phyloP scores from a whole-genome alignment of 1,140 invertebrate species.

The Brachionus rotundiformis region DNA sequence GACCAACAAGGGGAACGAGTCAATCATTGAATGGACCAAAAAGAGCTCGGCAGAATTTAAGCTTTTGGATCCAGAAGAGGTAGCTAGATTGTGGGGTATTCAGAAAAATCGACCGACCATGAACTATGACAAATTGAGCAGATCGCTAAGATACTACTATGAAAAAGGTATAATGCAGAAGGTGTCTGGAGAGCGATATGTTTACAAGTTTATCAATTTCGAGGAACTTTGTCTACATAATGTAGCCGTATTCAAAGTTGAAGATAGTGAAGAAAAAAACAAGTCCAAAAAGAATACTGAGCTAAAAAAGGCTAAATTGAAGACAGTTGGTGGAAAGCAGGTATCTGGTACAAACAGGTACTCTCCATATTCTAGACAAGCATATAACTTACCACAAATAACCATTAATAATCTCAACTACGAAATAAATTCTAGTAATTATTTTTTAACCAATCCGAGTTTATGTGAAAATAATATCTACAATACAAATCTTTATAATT shows the following conservation, averaged over 20 bases:
- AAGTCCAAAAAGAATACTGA: not conserved
- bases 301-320: not conserved
- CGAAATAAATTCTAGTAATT: constrained; percentile 14
- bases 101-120: constrained; percentile 82
- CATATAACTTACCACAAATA: not conserved
- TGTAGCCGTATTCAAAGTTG: not conserved
- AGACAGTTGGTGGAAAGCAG: not conserved
- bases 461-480: not conserved
- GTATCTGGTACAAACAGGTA: not conserved
- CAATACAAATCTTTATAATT: not conserved
- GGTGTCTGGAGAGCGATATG: constrained; percentile 84
- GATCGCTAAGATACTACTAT: constrained; percentile 90
- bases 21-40: constrained; percentile 92
- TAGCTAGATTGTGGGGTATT: constrained; percentile 68
- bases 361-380: not conserved
- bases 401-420: constrained; percentile 35
- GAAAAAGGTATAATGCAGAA: constrained; percentile 77
- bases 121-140: constrained; percentile 93
- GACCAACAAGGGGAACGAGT: constrained; percentile 71
- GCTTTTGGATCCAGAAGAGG: constrained; percentile 89
- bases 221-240: not conserved
- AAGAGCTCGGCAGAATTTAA: constrained; percentile 87
- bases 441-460: not conserved
- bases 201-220: constrained; percentile 72
- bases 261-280: not conserved